phyloP scores from a whole-genome alignment of 2,113 vertebrate species.

The Oceanodroma tethys region DNA sequence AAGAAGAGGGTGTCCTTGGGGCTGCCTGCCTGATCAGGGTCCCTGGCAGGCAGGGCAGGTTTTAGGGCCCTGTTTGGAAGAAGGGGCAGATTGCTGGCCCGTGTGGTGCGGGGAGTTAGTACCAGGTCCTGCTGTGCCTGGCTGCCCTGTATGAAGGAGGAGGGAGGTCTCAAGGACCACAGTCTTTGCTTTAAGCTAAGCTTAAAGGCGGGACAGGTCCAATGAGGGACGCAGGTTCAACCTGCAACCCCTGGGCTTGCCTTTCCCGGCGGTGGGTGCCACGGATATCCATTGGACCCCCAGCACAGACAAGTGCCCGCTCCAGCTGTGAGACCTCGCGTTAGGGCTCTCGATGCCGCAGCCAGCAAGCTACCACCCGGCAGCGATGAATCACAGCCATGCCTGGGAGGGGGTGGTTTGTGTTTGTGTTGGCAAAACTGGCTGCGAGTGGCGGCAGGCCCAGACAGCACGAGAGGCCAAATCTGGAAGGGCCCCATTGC shows the following conservation, averaged over 20 bases:
- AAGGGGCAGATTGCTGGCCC: not conserved
- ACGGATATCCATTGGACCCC: fast-evolving
- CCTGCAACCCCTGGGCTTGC: too few species aligned
- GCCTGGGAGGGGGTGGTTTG: not conserved
- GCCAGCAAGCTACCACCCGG: not conserved
- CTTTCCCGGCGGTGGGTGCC: not conserved
- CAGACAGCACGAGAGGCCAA: slow-evolving; percentile 9
- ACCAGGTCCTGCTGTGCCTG: not conserved
- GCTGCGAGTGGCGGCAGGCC: not conserved
- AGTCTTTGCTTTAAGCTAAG: not conserved
- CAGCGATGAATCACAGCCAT: not conserved
- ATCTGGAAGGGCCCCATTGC: not conserved
- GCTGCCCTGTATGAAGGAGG: not conserved
- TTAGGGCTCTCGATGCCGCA: not conserved
- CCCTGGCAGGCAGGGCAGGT: not conserved
- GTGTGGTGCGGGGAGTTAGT: not conserved
- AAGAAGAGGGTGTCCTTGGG: not conserved
- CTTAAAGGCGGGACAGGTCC: not conserved
- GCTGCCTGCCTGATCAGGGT: not conserved
- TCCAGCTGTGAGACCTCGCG: fast-evolving
- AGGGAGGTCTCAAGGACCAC: not conserved
- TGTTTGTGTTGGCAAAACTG: slow-evolving; percentile 1
- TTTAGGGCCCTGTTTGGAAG: not conserved
- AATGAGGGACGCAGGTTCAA: not conserved
- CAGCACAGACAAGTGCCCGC: fast-evolving